Evolutionary conservation across 2,797 vertebrate genomes (phyloP), one percentile per base, ranked within the genome.

Genomic region (Gymnothorax reevesii): DNA sequence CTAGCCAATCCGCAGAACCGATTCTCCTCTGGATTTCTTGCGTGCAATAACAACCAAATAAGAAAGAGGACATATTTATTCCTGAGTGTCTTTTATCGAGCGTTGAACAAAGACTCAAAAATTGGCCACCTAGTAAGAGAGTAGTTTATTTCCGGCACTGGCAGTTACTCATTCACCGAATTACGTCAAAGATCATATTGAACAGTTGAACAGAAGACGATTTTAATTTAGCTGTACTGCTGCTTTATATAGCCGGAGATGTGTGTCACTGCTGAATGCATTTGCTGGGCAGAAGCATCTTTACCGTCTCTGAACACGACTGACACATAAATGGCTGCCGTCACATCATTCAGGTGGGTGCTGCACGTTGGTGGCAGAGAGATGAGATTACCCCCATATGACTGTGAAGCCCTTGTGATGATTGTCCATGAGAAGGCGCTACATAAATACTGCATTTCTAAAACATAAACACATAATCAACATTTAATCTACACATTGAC

Each of bases 11-110:
- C 15, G 49, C 52, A 55, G 52, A 80, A 80, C 77, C 22, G 55
- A 55, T 54, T 80, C 77, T 80, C 52, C 49, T 52, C 77, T 80
- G 77, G 49, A 80, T 55, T 55, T 80, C 42, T 54, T n/a, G 49
- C n/a, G 77, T 8, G 55, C 22, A 22, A 80, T 80, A 80, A 20
- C 77, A 80, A 55, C 55, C 20, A n/a, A 55, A 55, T 10, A 75
- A 4, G 71, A 15, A 75, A 33, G 5, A 75, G 52, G 55, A 52
- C 77, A 80, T 55, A 80, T 80, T 55, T 80, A 80, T 54, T 80
- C 52, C 77, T 54, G 77, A 6, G 17, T 55, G 52, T 80, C 17
- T 20, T 52, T 55, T 80, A 80, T 80, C 42, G 22, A n/a, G 52
- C 54, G 25, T 55, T 22, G 49, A 55, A 55, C 77, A 54, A 6